Evolutionary conservation across 2,113 vertebrate genomes (phyloP).

Genomic region (Neotoma lepida): DNA sequence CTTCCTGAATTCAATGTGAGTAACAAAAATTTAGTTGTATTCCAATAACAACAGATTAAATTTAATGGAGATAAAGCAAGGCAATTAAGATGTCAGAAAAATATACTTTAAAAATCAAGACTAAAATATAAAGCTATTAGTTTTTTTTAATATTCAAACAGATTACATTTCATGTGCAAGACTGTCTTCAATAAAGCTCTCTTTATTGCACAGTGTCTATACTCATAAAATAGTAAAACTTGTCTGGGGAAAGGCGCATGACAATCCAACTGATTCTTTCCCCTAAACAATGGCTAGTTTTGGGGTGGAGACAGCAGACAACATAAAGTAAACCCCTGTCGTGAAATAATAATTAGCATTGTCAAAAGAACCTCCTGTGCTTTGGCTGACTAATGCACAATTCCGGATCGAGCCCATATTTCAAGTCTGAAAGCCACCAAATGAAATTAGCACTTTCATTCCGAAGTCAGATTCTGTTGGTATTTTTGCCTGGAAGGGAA

Average conservation of each 20-base stretch:
- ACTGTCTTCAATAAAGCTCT: slow-evolving; percentile 18
- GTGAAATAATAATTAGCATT: slow-evolving; percentile 30
- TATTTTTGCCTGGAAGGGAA: slow-evolving; percentile 74
- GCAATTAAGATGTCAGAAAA: slow-evolving; percentile 53
- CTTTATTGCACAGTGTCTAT: not conserved
- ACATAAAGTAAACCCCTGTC: slow-evolving; percentile 36
- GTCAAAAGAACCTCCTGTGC: not conserved
- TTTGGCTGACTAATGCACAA: slow-evolving; percentile 32
- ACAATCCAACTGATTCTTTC: slow-evolving; percentile 43
- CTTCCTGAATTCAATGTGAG: slow-evolving; percentile 19
- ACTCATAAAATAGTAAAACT: slow-evolving; percentile 20
- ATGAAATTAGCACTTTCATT: slow-evolving; percentile 68
- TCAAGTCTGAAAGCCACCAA: slow-evolving; percentile 48
- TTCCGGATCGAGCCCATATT: not conserved
- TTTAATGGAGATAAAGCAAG: slow-evolving; percentile 57
- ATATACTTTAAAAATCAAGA: slow-evolving; percentile 73
- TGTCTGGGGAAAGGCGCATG: not conserved
- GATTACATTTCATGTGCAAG: slow-evolving; percentile 16
- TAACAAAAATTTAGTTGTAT: slow-evolving; percentile 26
- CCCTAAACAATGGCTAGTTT: slow-evolving; percentile 64
- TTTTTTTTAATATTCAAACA: slow-evolving; percentile 65
- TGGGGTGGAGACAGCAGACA: slow-evolving; percentile 35
- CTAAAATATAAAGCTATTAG: slow-evolving; percentile 69
- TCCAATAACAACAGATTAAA: slow-evolving; percentile 41
- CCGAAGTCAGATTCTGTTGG: not conserved